These are phyloP conservation scores for Penelope pileata DNA, from an alignment of 2,113 vertebrate genomes.

Conservation along the genomic window DNA sequence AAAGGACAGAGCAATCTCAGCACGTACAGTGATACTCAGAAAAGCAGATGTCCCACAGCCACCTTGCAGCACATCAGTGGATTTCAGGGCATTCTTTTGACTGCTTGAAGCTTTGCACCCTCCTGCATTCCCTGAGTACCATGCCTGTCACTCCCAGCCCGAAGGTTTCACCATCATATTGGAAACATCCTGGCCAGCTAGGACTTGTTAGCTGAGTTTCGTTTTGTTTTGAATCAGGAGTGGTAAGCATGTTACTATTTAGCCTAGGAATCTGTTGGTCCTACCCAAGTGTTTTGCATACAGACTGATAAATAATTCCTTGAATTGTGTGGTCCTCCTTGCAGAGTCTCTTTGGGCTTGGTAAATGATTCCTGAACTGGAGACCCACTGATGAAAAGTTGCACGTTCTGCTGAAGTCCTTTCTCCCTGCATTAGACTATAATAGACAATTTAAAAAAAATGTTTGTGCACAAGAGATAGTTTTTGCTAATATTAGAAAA, in stretches of 20 bases:
- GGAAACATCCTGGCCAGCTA: not conserved
- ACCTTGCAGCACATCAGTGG: not conserved
- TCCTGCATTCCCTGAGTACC: not conserved
- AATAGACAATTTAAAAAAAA: not conserved
- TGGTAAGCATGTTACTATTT: not conserved
- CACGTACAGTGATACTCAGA: rapidly evolving
- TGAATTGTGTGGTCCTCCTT: not conserved
- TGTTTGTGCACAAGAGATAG: not conserved
- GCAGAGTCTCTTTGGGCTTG: not conserved
- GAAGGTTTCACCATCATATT: not conserved
- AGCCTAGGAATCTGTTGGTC: not conserved
- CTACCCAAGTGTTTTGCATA: not conserved
- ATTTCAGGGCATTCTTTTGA: not conserved
- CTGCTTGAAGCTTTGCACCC: not conserved
- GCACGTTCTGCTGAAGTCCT: not conserved
- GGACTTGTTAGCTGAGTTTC: not conserved
- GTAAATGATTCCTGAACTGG: not conserved
- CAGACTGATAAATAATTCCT: not conserved
- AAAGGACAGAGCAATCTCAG: not conserved
- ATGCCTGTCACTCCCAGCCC: rapidly evolving
- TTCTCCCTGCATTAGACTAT: not conserved
- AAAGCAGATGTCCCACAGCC: not conserved
- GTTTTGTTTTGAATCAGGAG: not conserved
- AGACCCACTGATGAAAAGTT: not conserved
- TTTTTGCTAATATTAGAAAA: not conserved